phyloP scores from a whole-genome alignment of 2,888 invertebrate species.

The Melipona beecheii region DNA sequence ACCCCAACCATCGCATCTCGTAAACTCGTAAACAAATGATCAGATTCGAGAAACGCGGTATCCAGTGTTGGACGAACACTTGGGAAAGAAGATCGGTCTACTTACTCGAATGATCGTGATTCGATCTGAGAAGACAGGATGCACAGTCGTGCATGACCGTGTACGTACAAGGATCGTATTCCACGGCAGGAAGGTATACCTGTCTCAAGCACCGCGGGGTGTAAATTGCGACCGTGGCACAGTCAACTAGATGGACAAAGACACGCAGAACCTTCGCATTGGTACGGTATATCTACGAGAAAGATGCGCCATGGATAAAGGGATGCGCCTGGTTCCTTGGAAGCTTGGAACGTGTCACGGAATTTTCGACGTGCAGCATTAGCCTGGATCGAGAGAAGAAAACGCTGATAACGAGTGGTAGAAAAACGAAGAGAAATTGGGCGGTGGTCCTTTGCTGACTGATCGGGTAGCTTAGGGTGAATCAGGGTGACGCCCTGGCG shows the following conservation, averaged over 20 bases:
- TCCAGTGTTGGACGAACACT: slow-evolving; percentile 19
- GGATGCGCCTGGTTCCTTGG: slow-evolving; percentile 58
- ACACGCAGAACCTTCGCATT: slow-evolving; percentile 26
- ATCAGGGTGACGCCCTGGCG: slow-evolving; percentile 76
- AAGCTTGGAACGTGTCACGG: slow-evolving; percentile 48
- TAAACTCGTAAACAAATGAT: slow-evolving; percentile 23
- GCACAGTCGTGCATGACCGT: neutral
- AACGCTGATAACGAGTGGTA: neutral
- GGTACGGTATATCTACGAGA: slow-evolving; percentile 35
- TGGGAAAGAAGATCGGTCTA: slow-evolving; percentile 39
- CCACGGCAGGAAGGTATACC: slow-evolving; percentile 49
- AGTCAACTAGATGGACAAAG: slow-evolving; percentile 58
- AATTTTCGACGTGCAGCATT: slow-evolving; percentile 25
- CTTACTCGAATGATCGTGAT: slow-evolving; percentile 61
- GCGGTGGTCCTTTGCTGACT: slow-evolving; percentile 66
- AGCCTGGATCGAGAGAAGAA: slow-evolving; percentile 1
- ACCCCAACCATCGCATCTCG: neutral
- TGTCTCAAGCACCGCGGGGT: slow-evolving; percentile 70
- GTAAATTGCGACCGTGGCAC: slow-evolving; percentile 77
- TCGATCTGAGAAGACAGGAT: neutral
- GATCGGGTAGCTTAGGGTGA: slow-evolving; percentile 47
- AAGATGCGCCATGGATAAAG: slow-evolving; percentile 66
- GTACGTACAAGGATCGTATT: neutral
- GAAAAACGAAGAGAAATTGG: slow-evolving; percentile 64
- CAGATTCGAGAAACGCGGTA: slow-evolving; percentile 16